Evolutionary conservation across 2,888 invertebrate species (phyloP).

Genomic region (Troides helena): DNA sequence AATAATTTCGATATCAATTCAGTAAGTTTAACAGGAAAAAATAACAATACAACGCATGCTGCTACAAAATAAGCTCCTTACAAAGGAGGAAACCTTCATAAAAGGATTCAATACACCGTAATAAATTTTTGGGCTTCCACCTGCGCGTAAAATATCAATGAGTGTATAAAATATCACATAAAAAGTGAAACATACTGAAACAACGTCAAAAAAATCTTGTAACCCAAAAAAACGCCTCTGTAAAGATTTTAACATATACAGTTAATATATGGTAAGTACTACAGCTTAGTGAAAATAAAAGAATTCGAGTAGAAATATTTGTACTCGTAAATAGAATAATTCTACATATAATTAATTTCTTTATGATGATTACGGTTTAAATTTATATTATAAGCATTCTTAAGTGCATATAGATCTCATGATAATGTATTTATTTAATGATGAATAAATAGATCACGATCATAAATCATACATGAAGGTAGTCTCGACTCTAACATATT

Average conservation of each 20-base stretch:
- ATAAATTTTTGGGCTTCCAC: conserved; percentile 24
- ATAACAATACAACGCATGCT: not conserved
- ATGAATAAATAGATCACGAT: too few relatives aligned
- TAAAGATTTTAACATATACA: not conserved
- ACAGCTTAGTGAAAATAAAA: not conserved
- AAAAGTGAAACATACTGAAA: conserved; percentile 10
- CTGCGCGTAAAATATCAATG: conserved; percentile 20
- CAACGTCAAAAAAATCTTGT: not conserved
- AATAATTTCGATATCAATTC: too few relatives aligned
- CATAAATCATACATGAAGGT: too few relatives aligned
- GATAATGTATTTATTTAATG: too few relatives aligned
- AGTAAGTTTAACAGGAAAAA: too few relatives aligned
- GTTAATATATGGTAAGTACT: too few relatives aligned
- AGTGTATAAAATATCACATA: conserved; percentile 6
- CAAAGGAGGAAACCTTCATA: conserved; percentile 6
- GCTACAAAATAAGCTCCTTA: conserved; percentile 8
- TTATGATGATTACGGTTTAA: too few relatives aligned
- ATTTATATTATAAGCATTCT: too few relatives aligned
- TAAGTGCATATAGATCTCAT: too few relatives aligned
- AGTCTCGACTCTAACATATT: too few relatives aligned
- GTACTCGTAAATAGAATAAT: too few relatives aligned
- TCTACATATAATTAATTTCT: too few relatives aligned
- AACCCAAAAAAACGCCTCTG: not conserved
- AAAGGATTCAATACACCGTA: conserved; percentile 20
- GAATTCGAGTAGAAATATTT: not conserved